Conservation (phyloP, 2,113 vertebrate genomes). For the Bos taurus region ARS-UCD2.0 NC_037351.1:51415001-51415500, state of each 20-base stretch:
- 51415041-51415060: not conserved
- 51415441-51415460: not conserved
- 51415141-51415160: not conserved
- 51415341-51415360: not conserved
- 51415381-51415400: not conserved
- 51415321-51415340: not conserved
- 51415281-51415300: not conserved
- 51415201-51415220: not conserved
- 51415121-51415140: not conserved
- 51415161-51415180: not conserved
- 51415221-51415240: not conserved
- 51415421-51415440: not conserved
- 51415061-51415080: not conserved
- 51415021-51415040: not conserved
- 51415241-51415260: not conserved
- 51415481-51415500: not conserved
- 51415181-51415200: not conserved
- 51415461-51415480: not conserved
- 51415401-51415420: not conserved
- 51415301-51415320: not conserved
- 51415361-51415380: not conserved
- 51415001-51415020: not conserved
- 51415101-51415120: not conserved
- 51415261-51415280: not conserved
- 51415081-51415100: not conserved